Conservation (phyloP, 1,140 invertebrate genomes). For the Aphaenogaster floridana region DNA sequence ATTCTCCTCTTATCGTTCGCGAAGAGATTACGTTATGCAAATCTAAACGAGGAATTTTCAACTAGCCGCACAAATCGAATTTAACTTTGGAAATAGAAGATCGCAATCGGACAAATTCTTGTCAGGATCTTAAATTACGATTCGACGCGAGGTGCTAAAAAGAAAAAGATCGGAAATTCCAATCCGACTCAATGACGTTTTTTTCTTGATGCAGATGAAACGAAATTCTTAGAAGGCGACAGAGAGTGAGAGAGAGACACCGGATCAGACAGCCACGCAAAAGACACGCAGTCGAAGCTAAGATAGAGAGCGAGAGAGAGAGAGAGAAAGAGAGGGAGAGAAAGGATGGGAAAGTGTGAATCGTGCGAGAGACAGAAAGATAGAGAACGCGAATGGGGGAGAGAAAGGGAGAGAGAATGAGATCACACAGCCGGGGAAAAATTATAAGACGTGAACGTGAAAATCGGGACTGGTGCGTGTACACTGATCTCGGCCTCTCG, state of each 20-base stretch:
- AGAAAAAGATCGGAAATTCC: constrained; percentile 18
- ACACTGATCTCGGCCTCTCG: constrained; percentile 81
- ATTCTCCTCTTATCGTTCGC: background rate
- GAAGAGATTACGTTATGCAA: constrained; percentile 30
- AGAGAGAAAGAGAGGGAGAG: constrained; percentile 33
- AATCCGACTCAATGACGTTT: constrained; percentile 62
- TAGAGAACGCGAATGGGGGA: constrained; percentile 28
- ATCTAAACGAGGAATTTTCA: constrained; percentile 25
- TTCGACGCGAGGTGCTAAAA: background rate
- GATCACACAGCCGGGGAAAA: constrained; percentile 53
- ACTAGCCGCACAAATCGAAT: constrained; percentile 28
- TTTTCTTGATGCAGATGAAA: constrained; percentile 74
- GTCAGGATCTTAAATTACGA: constrained; percentile 45
- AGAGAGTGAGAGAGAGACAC: constrained; percentile 74
- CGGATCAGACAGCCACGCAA: constrained; percentile 70
- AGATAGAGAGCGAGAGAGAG: constrained; percentile 29
- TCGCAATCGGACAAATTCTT: constrained; percentile 46
- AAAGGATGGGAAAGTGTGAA: constrained; percentile 40
- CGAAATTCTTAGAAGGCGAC: constrained; percentile 77
- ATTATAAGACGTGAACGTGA: constrained; percentile 34
- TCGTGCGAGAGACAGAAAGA: constrained; percentile 41
- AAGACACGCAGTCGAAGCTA: constrained; percentile 51
- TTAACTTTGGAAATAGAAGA: constrained; percentile 47
- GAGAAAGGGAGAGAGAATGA: constrained; percentile 33
- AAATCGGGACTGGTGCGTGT: constrained; percentile 64